phyloP scores from a whole-genome alignment of 2,113 vertebrate genomes.

The Oreocharis arfaki region DNA sequence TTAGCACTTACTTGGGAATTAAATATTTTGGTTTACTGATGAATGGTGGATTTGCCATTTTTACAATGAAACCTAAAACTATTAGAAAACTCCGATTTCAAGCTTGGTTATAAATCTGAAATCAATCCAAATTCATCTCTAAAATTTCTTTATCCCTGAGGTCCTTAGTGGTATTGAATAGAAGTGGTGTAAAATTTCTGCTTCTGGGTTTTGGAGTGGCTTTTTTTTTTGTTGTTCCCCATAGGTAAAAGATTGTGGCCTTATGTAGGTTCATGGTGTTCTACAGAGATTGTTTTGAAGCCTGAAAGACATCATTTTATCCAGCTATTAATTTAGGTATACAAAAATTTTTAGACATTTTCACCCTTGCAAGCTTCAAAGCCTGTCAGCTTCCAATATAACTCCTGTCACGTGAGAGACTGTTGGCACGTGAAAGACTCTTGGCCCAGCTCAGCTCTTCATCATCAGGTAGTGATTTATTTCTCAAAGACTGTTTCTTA shows the following conservation, averaged over 20 bases:
- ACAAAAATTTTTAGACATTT: neutral
- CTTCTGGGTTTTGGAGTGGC: neutral
- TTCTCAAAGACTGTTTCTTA: constrained; percentile 36
- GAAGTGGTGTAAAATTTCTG: neutral
- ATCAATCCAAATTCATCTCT: neutral
- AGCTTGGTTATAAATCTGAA: neutral
- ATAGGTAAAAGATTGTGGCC: neutral
- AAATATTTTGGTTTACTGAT: neutral
- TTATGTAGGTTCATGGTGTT: neutral
- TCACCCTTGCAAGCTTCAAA: neutral
- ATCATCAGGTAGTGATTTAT: constrained; percentile 52
- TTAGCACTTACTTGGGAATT: neutral
- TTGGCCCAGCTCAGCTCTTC: constrained; percentile 33
- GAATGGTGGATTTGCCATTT: neutral
- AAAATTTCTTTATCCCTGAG: neutral
- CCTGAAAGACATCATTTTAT: neutral
- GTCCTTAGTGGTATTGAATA: neutral
- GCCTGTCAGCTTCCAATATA: neutral
- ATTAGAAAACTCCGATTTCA: neutral
- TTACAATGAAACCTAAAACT: neutral
- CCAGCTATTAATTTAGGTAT: neutral
- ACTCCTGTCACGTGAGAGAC: neutral
- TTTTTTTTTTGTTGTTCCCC: neutral
- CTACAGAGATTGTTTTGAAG: neutral
- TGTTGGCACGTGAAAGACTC: neutral